Evolutionary conservation across 2,888 invertebrate genomes (phyloP), one percentile per base, ranked within the genome.

Genomic region (Chrysolina haemoptera): DNA sequence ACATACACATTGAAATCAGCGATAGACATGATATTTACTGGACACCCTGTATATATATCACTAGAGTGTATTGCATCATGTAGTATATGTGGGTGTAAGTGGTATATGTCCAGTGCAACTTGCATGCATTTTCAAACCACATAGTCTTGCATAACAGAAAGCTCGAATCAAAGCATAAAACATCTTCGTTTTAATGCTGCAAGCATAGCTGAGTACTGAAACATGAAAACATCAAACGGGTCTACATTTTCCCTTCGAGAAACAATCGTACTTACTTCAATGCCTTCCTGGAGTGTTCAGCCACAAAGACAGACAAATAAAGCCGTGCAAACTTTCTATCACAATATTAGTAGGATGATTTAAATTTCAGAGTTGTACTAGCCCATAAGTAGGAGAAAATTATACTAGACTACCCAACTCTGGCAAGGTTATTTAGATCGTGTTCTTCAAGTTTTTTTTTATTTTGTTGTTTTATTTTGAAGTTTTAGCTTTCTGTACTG

Each of bases 191-290:
- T 18, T n/a, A 9, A 27, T 35, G 59, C 59, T 27, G n/a, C n/a
- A 59, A 35, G 9, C 16, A 35, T 4, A n/a, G 11, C 20, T 22
- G 18, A 12, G 12, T 6, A 55, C 18, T 12, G 18, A 22, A 1
- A 55, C 55, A 12, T 10, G 22, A 20, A 55, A 20, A 55, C 22
- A 55, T 18, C 6, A 20, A 20, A 22, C 20, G 10, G 18, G 55
- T 22, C 11, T 55, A 55, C 55, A 5, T 55, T 18, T 43, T 35
- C 35, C 35, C 35, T 35, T 8, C 0, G 4, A 53, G 53, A 53
- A 53, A 53, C 53, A 20, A 12, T 53, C 53, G 20, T 87, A 89
- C 89, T 89, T 87, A 89, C 89, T 89, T 89, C 89, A 75, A 89
- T 86, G 86, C 89, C 89, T 84, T 89, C 89, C 89, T 89, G 86